Evolutionary conservation across 2,113 vertebrate species (phyloP), one percentile per base, ranked within the genome.

Genomic region (Oreochromis niloticus): DNA sequence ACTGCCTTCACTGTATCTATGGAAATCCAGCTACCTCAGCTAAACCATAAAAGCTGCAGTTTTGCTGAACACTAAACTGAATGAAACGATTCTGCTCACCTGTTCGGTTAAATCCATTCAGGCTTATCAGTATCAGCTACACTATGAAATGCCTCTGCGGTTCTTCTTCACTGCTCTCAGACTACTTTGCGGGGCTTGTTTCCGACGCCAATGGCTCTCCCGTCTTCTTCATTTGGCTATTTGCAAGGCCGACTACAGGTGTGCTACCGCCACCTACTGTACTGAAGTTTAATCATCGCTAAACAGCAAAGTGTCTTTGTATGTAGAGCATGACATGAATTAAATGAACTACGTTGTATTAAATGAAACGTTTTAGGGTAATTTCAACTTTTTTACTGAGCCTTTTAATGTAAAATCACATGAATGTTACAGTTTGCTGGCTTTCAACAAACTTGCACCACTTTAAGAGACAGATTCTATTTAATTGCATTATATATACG

Each of bases 71-170:
- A 19, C 27, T 52, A n/a, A 50, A 34, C 6, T 13, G 27, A 78
- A 48, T 52, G 46, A 8, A 27, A 19, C 11, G 1, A 56, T 4
- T 57, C 1, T 9, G 19, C 82, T 81, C 92, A 96, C 96, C 96
- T 96, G 95, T n/a, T 95, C 95, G 2, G 63, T 90, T 52, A 95
- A 48, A 85, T 96, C 96, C 96, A 97, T 97, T 55, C 43, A 3
- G 43, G 36, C 36, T 32, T 63, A 22, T 61, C 10, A 22, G 79
- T 36, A 2, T 41, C 32, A 54, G 24, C 17, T 43, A 24, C 1
- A 5, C 3, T 57, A 5, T 32, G 56, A 22, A 17, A 11, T 7
- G 24, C 16, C 2, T 4, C 3, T 52, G 8, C 16, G 17, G 27
- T 13, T 17, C 50, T 24, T 16, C n/a, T 61, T 54, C 57, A 17